Evolutionary conservation across 1,140 invertebrate species (phyloP), one percentile per base, ranked within the genome.

Genomic region (Globodera ellingtonae): DNA sequence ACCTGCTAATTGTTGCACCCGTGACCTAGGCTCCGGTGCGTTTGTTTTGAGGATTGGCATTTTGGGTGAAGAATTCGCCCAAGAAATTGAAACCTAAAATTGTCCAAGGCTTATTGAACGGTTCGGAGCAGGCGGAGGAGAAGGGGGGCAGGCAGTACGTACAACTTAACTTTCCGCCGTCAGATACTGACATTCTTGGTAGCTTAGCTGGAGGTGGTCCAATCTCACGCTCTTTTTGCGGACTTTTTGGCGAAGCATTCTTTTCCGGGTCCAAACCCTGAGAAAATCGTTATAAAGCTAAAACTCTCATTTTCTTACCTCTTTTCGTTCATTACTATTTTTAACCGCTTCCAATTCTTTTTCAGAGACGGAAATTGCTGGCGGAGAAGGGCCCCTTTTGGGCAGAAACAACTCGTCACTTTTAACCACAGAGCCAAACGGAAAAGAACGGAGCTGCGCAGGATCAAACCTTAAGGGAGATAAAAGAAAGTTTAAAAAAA

Each of bases 391-490:
- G 46, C 78, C 84, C 47, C 85, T 77, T 52, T 75, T 72, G 6
- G 85, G 85, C 6, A 74, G 69, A 67, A 85, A 87, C 13, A 85
- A 48, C 7, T 79, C 44, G 18, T 75, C 69, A n/a, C 52, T 87
- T 46, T 87, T 77, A n/a, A 85, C 4, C n/a, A 87, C 79, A 1
- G 84, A 79, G 35, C 81, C 80, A 9, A 85, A 46, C 35, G 84
- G 84, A 9, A 85, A 62, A 48, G 59, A 46, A 48, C 66, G 67
- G n/a, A 85, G 62, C 15, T 79, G 67, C 62, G 83, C 48, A 47
- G 72, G 69, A 46, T 24, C 44, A 35, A 84, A 86, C 21, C 84
- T 84, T 46, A 73, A 86, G 75, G 10, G 9, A 35, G 7, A 15
- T 76, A 4, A 65, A 66, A n/a, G 46, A n/a, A 15, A 75, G n/a